phyloP scores from a whole-genome alignment of 2,888 invertebrate species.

The Podabrus alpinus region DNA sequence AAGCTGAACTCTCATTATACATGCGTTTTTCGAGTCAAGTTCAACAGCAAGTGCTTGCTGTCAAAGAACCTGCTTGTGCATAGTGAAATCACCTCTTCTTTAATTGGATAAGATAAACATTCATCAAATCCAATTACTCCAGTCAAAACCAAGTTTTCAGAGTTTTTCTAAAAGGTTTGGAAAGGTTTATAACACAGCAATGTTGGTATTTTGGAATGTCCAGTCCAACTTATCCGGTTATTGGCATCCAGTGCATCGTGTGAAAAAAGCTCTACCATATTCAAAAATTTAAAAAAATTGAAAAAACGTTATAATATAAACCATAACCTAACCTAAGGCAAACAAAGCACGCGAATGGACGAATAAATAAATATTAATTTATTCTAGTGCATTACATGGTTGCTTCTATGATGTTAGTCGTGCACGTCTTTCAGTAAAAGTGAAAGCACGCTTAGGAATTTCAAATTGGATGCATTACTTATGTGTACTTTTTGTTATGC shows the following conservation, averaged over 20 bases:
- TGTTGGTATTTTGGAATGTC: not conserved
- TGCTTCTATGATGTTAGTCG: not conserved
- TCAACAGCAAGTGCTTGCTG: not conserved
- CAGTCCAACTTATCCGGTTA: not conserved
- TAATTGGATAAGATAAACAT: not conserved
- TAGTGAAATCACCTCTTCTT: not conserved
- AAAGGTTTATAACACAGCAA: not conserved
- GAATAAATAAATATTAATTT: conserved; percentile 1
- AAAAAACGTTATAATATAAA: not conserved
- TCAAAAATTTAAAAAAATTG: not conserved
- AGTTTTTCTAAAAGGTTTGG: not conserved
- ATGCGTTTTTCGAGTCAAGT: not conserved
- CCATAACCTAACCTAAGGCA: conserved; percentile 1
- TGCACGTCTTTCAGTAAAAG: conserved; percentile 3
- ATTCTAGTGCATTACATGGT: not conserved
- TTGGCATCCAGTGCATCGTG: not conserved
- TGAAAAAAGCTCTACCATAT: not conserved
- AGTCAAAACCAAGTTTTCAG: not conserved
- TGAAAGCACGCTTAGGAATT: conserved; percentile 1
- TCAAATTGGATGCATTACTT: not conserved
- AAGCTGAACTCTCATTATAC: not conserved
- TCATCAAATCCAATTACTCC: not conserved
- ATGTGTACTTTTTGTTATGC: not conserved
- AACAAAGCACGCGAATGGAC: not conserved
- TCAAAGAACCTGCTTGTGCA: not conserved